Percentiles rank a stretch among this genome's conserved stretches.
Conservation (phyloP, 2,113 vertebrate genomes). For the Hippocampus barbouri region DNA sequence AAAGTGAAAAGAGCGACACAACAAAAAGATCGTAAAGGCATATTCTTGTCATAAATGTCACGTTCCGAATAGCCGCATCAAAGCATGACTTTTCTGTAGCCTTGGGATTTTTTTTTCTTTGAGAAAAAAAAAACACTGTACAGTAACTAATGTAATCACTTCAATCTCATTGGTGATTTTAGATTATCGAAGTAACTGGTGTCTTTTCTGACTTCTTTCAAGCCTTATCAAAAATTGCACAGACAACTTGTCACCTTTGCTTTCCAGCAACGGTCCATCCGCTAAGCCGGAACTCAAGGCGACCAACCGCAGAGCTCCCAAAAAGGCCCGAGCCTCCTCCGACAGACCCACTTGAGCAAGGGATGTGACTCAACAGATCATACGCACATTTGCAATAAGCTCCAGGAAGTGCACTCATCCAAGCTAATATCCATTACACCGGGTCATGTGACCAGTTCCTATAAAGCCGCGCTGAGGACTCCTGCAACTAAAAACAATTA, state of each 20-base stretch:
- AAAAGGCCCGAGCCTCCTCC: conserved; percentile 53
- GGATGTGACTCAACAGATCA: conserved; percentile 56
- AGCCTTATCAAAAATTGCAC: conserved; percentile 44
- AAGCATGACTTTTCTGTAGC: neutral
- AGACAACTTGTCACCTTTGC: conserved; percentile 58
- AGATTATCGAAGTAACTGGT: neutral
- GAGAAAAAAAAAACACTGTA: neutral
- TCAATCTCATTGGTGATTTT: neutral
- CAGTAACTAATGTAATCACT: neutral
- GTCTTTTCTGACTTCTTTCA: conserved; percentile 25
- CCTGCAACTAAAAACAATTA: conserved; percentile 49
- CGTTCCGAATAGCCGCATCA: neutral
- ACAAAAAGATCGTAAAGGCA: neutral
- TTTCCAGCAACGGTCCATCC: conserved; percentile 66
- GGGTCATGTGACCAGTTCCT: conserved; percentile 33
- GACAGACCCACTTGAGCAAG: conserved; percentile 54
- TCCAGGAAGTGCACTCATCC: conserved; percentile 50
- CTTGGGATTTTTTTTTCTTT: neutral
- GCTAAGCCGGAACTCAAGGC: conserved; percentile 61
- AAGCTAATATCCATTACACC: conserved; percentile 36
- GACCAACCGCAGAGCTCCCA: conserved; percentile 63
- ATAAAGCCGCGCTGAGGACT: conserved; percentile 33
- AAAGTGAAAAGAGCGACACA: neutral
- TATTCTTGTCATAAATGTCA: neutral
- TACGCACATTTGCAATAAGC: conserved; percentile 35